A percentile compares a stretch with the other conserved stretches of the same genome.
Conservation (phyloP, 2,113 vertebrate species). For the Dipodomys spectabilis region DNA sequence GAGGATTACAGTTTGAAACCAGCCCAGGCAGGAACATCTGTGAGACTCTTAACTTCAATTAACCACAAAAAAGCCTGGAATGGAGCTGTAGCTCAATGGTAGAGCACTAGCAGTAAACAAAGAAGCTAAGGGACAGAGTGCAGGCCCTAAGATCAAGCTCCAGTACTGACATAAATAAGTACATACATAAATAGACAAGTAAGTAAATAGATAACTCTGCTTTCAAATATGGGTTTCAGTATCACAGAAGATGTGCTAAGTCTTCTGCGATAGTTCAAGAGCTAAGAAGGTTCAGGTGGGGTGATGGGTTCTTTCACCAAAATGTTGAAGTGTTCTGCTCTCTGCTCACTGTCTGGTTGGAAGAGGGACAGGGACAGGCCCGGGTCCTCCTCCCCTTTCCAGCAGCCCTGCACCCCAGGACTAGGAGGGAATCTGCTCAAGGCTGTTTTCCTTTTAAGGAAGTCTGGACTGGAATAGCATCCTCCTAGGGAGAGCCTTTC, state of each 20-base stretch:
- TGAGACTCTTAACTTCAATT: too few relatives aligned
- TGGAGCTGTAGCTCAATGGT: too few relatives aligned
- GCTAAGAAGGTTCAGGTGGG: not conserved
- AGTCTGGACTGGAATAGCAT: not conserved
- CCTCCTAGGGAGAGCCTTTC: not conserved
- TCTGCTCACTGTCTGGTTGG: not conserved
- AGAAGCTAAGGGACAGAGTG: too few relatives aligned
- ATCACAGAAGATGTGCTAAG: not conserved
- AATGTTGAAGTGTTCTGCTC: not conserved
- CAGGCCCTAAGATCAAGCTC: too few relatives aligned
- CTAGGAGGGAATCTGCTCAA: not conserved
- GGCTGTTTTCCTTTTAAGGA: not conserved
- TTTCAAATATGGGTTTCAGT: not conserved
- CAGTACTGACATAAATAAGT: too few relatives aligned
- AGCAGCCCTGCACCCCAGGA: not conserved
- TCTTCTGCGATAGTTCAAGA: not conserved
- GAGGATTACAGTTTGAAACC: too few relatives aligned
- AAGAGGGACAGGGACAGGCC: accelerated
- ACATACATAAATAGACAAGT: too few relatives aligned
- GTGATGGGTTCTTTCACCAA: not conserved
- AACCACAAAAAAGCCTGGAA: too few relatives aligned
- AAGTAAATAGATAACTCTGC: not conserved
- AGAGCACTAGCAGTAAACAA: too few relatives aligned
- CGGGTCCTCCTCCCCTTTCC: not conserved
- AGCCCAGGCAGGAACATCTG: too few relatives aligned